Evolutionary conservation across 92 coral and sea anemone species (phyloP), one percentile per base, ranked within the genome.

Genomic region (Plumapathes pennacea): DNA sequence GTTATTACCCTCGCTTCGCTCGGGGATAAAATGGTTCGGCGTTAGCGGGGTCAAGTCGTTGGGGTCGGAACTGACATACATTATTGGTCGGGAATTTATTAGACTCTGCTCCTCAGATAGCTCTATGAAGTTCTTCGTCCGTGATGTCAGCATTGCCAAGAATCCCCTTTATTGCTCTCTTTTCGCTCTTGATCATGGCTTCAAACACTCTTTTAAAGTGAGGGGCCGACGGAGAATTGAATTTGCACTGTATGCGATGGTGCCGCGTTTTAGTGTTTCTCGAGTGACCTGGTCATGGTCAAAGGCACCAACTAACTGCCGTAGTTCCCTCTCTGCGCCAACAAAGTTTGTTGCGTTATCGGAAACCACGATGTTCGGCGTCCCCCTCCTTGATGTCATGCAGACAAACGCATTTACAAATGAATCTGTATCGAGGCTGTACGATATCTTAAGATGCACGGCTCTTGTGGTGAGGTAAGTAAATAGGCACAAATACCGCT

Each of bases 281-380:
- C 27, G 23, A 0, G 10, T 12, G 10, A 60, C 57, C 19, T 59
- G 40, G 53, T 60, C 65, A n/a, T n/a, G n/a, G n/a, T n/a, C n/a
- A n/a, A n/a, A n/a, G n/a, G n/a, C n/a, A n/a, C n/a, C n/a, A n/a
- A n/a, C n/a, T n/a, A n/a, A n/a, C n/a, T n/a, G n/a, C n/a, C n/a
- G n/a, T n/a, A n/a, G n/a, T n/a, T n/a, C n/a, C 10, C 64, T 46
- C 2, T 80, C 77, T 15, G 82, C 88, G 22, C 81, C 71, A 19
- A 75, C 65, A 43, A 75, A 76, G 54, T 65, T 83, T 24, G 42
- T 56, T 37, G 76, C 90, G 26, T 74, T 74, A 46, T 82, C 88
- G 8, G 74, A 60, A 10, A 66, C 23, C 23, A 72, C 38, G 25
- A 33, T 43, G 29, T 13, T 7, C 8, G 87, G 87, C 4, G 58